Percentiles rank a stretch among this genome's conserved stretches.
Conservation (phyloP, 2,888 invertebrate genomes). For the Melanchra persicariae region DNA sequence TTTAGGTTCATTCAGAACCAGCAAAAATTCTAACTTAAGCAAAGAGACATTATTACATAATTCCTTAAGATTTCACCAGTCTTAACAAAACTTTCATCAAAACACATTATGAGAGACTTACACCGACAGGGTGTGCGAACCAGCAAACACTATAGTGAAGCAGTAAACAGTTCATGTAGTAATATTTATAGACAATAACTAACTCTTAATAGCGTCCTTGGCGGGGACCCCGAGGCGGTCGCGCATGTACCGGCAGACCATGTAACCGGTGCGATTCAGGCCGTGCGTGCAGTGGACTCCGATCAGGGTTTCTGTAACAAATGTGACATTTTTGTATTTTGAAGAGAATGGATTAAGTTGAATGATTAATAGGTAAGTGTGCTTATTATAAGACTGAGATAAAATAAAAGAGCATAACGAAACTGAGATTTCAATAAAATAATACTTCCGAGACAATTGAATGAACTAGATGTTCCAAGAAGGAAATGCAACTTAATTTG, state of each 20-base stretch:
- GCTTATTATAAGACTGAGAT: neutral
- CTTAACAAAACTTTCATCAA: conserved; percentile 30
- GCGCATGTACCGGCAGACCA: conserved; percentile 94
- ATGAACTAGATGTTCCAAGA: neutral
- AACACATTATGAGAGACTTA: conserved; percentile 24
- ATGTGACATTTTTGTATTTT: conserved; percentile 35
- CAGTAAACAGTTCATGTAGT: conserved; percentile 59
- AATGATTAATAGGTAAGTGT: neutral
- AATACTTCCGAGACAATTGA: neutral
- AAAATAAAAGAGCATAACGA: neutral
- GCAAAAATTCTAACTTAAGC: neutral
- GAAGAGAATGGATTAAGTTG: neutral
- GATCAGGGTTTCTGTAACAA: conserved; percentile 92
- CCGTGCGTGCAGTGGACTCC: conserved; percentile 96
- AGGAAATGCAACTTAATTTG: neutral
- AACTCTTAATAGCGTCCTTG: conserved; percentile 91
- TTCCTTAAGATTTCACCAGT: conserved; percentile 20
- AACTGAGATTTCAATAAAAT: neutral
- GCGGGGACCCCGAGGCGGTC: conserved; percentile 91
- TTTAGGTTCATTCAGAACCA: neutral
- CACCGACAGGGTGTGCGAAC: conserved; percentile 56
- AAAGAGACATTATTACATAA: neutral
- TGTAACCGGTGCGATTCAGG: conserved; percentile 94
- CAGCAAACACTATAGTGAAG: conserved; percentile 46
- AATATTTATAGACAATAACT: conserved; percentile 71